Base-by-base conservation (phyloP, 2,113 vertebrate genomes). In the Oncorhynchus clarkii region DNA sequence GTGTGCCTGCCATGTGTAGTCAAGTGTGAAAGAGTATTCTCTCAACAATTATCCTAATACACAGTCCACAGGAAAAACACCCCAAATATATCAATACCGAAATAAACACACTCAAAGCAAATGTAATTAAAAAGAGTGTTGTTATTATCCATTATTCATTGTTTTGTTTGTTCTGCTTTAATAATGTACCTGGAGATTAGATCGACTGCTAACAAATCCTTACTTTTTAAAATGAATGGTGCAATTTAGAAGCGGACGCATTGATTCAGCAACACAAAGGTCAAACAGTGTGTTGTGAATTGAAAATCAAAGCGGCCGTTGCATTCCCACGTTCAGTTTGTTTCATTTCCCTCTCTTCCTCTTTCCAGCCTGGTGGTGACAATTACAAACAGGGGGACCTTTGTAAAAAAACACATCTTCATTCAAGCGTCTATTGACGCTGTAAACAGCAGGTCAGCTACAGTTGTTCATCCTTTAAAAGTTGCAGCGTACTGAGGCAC, bases 261-360 rank as follows among this genome's bases (percentile, higher is more conserved):
- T 82, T 88, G 87, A 89, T 89, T 86, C 81, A 54, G 8, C 78
- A 4, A 29, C 54, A 67, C 73, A 83, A 88, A 92, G 88, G 88
- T 92, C 86, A 89, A 86, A 80, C 73, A 77, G 16, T 31, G 77
- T 8, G 29, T 78, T 5, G 74, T 72, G 81, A 85, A 86, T 87
- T 85, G 85, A 54, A 89, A 90, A 90, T 91, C 78, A 9, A 54
- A 80, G 77, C 80, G 84, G 80, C 39, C 9, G 39, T 85, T 78
- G 78, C 78, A 86, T 88, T 86, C 82, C 79, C 89, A 87, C 82
- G 85, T 87, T 70, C 65, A 65, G 51, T 73, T 62, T 34, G 26
- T 29, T 29, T 3, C 24, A 13, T 7, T 39, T 80, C 71, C 80
- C 0, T 39, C 6, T 18, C 39, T 45, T 45, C 39, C 39, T 45